These are phyloP conservation scores for Agraylea sexmaculata DNA, from an alignment of 1,140 invertebrate species.

Conservation along the genomic window DNA sequence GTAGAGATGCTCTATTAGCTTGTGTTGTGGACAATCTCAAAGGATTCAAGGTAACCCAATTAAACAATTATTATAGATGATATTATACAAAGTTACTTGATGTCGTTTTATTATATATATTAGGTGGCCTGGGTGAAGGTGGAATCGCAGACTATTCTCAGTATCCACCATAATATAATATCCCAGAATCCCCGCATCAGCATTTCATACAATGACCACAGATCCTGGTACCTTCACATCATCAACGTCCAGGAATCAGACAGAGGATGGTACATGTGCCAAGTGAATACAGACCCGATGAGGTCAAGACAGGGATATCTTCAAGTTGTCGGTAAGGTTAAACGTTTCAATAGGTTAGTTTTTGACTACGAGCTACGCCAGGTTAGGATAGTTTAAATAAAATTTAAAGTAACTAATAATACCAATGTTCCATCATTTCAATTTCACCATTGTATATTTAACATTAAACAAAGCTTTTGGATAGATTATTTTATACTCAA, in stretches of 20 bases:
- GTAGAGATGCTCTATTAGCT: slow-evolving; percentile 77
- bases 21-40: slow-evolving; percentile 88
- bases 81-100: neutral
- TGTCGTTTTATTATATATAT: slow-evolving; percentile 15
- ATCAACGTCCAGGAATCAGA: slow-evolving; percentile 71
- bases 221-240: slow-evolving; percentile 78
- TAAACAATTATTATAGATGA: neutral
- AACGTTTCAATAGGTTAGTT: too few relatives aligned
- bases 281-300: slow-evolving; percentile 80
- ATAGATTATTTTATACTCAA: too few relatives aligned
- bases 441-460: too few relatives aligned
- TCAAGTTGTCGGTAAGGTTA: slow-evolving; percentile 75
- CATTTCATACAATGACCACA: slow-evolving; percentile 73
- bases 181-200: slow-evolving; percentile 78
- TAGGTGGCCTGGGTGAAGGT: slow-evolving; percentile 84
- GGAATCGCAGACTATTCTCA: slow-evolving; percentile 82
- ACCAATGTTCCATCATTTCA: too few relatives aligned
- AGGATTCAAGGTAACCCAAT: slow-evolving; percentile 72
- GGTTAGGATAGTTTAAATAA: too few relatives aligned
- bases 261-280: slow-evolving; percentile 76
- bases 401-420: too few relatives aligned
- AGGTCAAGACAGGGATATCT: slow-evolving; percentile 70
- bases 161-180: slow-evolving; percentile 80
- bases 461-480: too few relatives aligned
- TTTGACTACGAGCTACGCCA: too few relatives aligned